Conservation (phyloP, 2,113 vertebrate species). For the Nesogale talazaci region DNA sequence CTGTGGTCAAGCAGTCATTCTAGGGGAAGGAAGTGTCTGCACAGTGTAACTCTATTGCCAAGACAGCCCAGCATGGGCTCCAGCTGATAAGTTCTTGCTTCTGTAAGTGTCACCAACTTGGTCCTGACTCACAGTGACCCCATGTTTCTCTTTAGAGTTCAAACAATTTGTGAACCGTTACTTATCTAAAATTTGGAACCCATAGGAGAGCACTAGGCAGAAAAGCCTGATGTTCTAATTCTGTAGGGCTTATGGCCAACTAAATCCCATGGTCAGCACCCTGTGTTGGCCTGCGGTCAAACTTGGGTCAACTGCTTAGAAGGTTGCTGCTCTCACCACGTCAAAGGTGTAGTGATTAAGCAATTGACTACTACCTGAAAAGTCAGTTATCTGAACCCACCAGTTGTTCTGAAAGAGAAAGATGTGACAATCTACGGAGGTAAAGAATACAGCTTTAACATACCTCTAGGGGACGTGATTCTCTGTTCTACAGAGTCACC, state of each 20-base stretch:
- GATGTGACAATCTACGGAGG: too few relatives aligned
- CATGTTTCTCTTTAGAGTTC: background rate
- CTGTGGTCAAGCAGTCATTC: constrained; percentile 52
- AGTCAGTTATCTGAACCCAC: too few relatives aligned
- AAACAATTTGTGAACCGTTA: background rate
- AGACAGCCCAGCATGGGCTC: constrained; percentile 5
- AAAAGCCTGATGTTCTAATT: background rate
- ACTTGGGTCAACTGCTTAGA: constrained; percentile 81
- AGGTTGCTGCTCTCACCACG: constrained; percentile 87
- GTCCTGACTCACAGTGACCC: background rate
- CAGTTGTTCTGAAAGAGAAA: too few relatives aligned
- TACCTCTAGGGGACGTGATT: too few relatives aligned
- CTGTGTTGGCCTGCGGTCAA: constrained; percentile 83
- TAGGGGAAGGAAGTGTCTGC: constrained; percentile 40
- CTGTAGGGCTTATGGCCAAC: background rate
- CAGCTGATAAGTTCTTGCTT: background rate
- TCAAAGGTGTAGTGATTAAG: background rate
- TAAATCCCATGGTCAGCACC: background rate
- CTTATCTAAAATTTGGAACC: background rate
- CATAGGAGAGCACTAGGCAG: background rate
- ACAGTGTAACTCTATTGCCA: constrained; percentile 16
- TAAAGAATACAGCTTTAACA: too few relatives aligned
- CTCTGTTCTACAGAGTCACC: too few relatives aligned
- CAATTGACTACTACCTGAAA: background rate
- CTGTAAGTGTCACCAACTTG: background rate